phyloP scores from a whole-genome alignment of 1,140 invertebrate species.

The Adoxophyes honmai region DNA sequence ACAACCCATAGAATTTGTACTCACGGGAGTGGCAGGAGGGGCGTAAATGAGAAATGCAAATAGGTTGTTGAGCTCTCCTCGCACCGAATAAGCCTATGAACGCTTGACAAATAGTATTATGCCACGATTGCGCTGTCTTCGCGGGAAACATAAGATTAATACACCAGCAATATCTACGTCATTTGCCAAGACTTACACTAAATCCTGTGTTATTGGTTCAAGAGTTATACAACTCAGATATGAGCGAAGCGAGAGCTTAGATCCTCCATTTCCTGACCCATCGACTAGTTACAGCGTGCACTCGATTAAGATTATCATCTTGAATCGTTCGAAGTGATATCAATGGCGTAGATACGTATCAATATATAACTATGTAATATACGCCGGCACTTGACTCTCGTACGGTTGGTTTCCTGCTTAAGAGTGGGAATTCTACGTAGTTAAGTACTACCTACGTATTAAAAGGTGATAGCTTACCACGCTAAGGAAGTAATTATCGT shows the following conservation, averaged over 20 bases:
- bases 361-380: no score
- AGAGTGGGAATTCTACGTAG: no score
- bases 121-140: slow-evolving; percentile 34
- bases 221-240: neutral
- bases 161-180: slow-evolving; percentile 22
- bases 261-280: slow-evolving; percentile 39
- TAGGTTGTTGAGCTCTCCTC: slow-evolving; percentile 45
- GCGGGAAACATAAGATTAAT: slow-evolving; percentile 33
- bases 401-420: no score
- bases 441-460: no score
- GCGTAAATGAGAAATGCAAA: slow-evolving; percentile 66
- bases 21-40: slow-evolving; percentile 42
- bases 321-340: no score
- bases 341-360: no score
- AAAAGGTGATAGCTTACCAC: no score
- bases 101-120: slow-evolving; percentile 55
- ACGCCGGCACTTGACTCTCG: no score
- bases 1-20: slow-evolving; percentile 33
- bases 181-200: slow-evolving; percentile 9
- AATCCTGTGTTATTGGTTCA: neutral
- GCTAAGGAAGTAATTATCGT: no score
- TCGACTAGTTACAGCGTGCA: neutral
- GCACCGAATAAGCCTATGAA: slow-evolving; percentile 46
- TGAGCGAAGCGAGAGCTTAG: neutral
- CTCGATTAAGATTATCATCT: neutral